Conservation (phyloP, 2,113 vertebrate species). For the Lophura nycthemera region DNA sequence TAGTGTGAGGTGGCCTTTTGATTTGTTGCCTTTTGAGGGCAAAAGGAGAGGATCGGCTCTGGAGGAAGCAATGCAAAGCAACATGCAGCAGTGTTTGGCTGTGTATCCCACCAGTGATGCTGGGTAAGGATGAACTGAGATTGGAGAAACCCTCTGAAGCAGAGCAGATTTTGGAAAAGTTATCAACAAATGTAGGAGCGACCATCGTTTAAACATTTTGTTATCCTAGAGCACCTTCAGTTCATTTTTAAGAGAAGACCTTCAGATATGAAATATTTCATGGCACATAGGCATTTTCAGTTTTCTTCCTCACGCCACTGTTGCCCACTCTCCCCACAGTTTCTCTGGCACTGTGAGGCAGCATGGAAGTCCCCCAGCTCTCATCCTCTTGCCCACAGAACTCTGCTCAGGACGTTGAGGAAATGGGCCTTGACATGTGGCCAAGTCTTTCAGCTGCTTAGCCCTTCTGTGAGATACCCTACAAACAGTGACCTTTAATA, state of each 20-base stretch:
- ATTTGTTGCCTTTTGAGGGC: background rate
- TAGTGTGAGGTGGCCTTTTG: background rate
- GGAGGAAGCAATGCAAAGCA: background rate
- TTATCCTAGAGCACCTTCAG: no score
- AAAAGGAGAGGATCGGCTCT: no score
- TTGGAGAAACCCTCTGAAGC: background rate
- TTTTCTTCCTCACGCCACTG: background rate
- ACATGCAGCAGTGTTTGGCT: background rate
- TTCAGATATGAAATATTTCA: background rate
- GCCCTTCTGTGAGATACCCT: background rate
- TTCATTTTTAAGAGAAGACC: background rate
- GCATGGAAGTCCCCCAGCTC: background rate
- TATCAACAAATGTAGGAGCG: background rate
- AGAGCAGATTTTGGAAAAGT: background rate
- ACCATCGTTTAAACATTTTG: background rate
- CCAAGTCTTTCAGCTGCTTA: background rate
- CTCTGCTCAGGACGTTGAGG: background rate
- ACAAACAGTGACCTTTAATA: background rate
- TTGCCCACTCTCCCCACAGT: background rate
- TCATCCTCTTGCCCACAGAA: background rate
- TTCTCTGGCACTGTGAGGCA: background rate
- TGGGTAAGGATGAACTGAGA: background rate
- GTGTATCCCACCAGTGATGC: background rate
- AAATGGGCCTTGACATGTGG: background rate
- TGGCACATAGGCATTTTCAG: background rate